Base-by-base conservation (phyloP, 1,140 invertebrate genomes). In the Gyrodactylus salaris region DNA sequence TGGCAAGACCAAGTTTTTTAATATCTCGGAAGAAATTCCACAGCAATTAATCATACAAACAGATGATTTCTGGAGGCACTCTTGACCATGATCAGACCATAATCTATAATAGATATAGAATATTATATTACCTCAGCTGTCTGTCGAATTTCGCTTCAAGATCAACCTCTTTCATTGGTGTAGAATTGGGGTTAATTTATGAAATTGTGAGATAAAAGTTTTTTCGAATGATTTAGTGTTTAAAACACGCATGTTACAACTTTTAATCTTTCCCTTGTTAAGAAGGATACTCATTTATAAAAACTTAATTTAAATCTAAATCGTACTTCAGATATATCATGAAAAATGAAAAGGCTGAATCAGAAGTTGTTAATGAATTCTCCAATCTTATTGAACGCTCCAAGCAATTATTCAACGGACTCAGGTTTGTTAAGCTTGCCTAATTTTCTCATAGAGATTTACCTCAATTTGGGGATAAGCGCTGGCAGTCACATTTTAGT, bases 11-110 rank as follows among this genome's bases (percentile, higher is more conserved):
- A 97, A 83, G 70, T 89, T 90, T 82, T 97, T 97, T 24, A 96
- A 80, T 73, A 89, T 87, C 84, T 98, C 94, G 68, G 90, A 93
- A 26, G 92, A 92, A 72, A 91, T 84, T 16, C 89, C 89, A 74
- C 87, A 91, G 0, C 90, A 90, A 83, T 95, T 94, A 75, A 97
- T 88, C 1, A 97, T 78, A 79, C 94, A 98, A 77, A 97, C 85
- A 80, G 89, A 87, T 25, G 89, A 86, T 72, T 83, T 83, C 84
- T 96, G 92, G 68, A 97, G 82, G 7, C 87, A 83, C 74, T 84
- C 79, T 82, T 98, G 94, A 0, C 94, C 94, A 83, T 95, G 89
- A 80, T 97, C 92, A 74, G 92, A 92, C 94, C 94, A 97, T 77
- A 97, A 84, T 79, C 91, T 80, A 72, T 16, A n/a, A n/a, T n/a